A percentile compares a stretch with the other conserved stretches of the same genome.
Evolutionary conservation across 2,797 vertebrate genomes (phyloP).

Genomic region (Microchirus variegatus): DNA sequence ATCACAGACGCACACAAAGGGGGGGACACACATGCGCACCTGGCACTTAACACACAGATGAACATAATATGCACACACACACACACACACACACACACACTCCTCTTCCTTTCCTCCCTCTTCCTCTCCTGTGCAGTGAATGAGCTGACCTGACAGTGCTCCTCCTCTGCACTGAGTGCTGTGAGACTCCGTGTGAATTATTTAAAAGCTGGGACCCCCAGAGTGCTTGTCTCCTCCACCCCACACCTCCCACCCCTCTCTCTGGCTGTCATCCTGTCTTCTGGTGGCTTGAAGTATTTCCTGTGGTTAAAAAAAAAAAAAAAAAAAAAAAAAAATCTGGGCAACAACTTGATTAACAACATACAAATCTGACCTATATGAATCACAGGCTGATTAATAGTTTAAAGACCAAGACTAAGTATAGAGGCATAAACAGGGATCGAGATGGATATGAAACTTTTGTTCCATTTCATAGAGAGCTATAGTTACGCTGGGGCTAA

Average conservation of each 20-base stretch:
- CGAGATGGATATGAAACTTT: no score
- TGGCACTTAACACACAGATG: slow-evolving; percentile 12
- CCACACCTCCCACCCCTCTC: slow-evolving; percentile 38
- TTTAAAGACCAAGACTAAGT: neutral
- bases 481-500: no score
- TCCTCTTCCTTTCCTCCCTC: slow-evolving; percentile 11
- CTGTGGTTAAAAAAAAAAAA: no score
- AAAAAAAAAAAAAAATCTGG: no score
- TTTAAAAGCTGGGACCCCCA: slow-evolving; percentile 84
- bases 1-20: slow-evolving; percentile 32
- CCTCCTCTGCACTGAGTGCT: slow-evolving; percentile 79
- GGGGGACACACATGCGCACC: slow-evolving; percentile 9
- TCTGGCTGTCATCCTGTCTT: slow-evolving; percentile 59
- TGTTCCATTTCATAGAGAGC: no score
- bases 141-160: slow-evolving; percentile 81
- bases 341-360: slow-evolving; percentile 33
- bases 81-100: slow-evolving; percentile 32
- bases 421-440: neutral
- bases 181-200: slow-evolving; percentile 81
- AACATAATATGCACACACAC: slow-evolving; percentile 3
- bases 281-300: slow-evolving; percentile 36
- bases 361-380: slow-evolving; percentile 15
- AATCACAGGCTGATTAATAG: slow-evolving; percentile 19
- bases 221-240: slow-evolving; percentile 75
- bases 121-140: slow-evolving; percentile 64